phyloP scores from a whole-genome alignment of 1,140 invertebrate species.

The Panagrolaimus sp. region DNA sequence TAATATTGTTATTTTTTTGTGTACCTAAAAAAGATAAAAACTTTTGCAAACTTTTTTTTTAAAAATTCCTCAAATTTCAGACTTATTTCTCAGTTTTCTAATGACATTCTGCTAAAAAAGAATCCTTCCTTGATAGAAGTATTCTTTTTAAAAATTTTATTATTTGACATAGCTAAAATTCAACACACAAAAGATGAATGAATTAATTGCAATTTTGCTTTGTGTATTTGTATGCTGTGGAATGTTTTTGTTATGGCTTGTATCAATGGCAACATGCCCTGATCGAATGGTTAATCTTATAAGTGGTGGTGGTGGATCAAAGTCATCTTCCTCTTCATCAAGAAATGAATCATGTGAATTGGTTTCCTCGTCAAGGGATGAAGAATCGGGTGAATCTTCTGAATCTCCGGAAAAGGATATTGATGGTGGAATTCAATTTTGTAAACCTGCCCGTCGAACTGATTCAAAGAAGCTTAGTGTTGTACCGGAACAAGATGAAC shows the following conservation, averaged over 20 bases:
- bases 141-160: too few species aligned
- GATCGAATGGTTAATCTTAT: conserved; percentile 32
- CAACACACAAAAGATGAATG: conserved; percentile 37
- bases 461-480: conserved; percentile 39
- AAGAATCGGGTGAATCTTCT: neutral
- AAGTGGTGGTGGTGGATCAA: conserved; percentile 24
- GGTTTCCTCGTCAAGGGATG: conserved; percentile 13
- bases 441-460: conserved; percentile 10
- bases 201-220: conserved; percentile 36
- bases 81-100: too few species aligned
- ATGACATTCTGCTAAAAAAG: too few species aligned
- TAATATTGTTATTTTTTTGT: too few species aligned
- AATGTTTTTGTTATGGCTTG: conserved; percentile 43
- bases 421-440: neutral
- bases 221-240: conserved; percentile 39
- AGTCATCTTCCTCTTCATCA: conserved; percentile 17
- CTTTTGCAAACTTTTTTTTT: too few species aligned
- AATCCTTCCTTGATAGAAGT: too few species aligned
- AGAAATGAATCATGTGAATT: conserved; percentile 19
- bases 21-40: too few species aligned
- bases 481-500: conserved; percentile 36
- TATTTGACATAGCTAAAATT: too few species aligned
- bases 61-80: too few species aligned
- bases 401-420: neutral
- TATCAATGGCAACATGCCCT: conserved; percentile 35